Percentiles rank a stretch among this genome's conserved stretches.
phyloP scores from a whole-genome alignment of 2,113 vertebrate species.

The Laterallus jamaicensis region DNA sequence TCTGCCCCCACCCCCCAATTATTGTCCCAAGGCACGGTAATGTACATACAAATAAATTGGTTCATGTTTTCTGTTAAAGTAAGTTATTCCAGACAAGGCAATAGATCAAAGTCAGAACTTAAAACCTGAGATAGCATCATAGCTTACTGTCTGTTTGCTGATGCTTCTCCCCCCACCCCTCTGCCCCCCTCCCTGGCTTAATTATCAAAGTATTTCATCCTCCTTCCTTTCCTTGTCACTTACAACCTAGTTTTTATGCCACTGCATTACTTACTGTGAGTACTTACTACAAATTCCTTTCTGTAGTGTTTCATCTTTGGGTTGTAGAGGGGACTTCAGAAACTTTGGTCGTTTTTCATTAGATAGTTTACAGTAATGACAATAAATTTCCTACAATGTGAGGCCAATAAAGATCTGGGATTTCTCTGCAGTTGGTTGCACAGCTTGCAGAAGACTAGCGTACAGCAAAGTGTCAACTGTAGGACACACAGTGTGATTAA shows the following conservation, averaged over 20 bases:
- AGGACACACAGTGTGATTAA: background rate
- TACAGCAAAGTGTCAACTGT: background rate
- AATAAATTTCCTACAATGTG: background rate
- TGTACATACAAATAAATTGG: background rate
- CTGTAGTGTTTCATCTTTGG: background rate
- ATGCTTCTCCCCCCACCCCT: background rate
- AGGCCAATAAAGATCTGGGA: background rate
- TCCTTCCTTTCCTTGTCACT: background rate
- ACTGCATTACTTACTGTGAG: background rate
- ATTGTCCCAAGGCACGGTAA: background rate
- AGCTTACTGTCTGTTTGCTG: background rate
- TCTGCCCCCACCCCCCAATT: background rate
- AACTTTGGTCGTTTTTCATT: background rate
- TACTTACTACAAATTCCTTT: background rate
- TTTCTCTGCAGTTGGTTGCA: background rate
- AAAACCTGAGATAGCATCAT: background rate
- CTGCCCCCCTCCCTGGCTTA: rapidly evolving
- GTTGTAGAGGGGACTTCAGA: background rate
- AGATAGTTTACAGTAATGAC: background rate
- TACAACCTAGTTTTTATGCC: background rate
- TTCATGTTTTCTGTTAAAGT: background rate
- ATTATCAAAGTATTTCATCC: background rate
- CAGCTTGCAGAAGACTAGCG: background rate
- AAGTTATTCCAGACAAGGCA: background rate
- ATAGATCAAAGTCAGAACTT: background rate